A percentile compares a stretch with the other conserved stretches of the same genome.
These are phyloP conservation scores for Lepidostoma basale DNA, from an alignment of 1,140 invertebrate genomes.

Conservation along the genomic window DNA sequence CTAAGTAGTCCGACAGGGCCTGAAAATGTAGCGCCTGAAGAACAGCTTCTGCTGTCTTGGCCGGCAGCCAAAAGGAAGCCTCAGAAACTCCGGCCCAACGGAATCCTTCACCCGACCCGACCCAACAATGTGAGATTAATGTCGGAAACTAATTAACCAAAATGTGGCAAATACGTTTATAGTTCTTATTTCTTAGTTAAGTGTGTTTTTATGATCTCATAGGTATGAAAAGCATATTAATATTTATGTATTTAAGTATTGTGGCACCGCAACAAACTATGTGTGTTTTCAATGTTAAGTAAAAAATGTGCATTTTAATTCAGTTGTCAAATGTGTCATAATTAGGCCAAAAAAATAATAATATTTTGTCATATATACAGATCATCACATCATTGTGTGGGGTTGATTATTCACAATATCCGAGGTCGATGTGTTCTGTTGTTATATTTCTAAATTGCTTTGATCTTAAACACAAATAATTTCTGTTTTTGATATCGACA, in stretches of 20 bases:
- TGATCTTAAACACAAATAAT: no score
- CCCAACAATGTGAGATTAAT: conserved; percentile 31
- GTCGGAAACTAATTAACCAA: conserved; percentile 29
- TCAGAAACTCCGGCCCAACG: conserved; percentile 34
- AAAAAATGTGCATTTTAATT: no score
- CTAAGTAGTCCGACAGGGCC: conserved; percentile 45
- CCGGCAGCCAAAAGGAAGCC: conserved; percentile 48
- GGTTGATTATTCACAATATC: no score
- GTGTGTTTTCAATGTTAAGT: no score
- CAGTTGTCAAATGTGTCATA: no score
- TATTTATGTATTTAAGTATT: background rate
- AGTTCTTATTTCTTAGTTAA: background rate
- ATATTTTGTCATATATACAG: no score
- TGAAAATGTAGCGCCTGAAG: conserved; percentile 52
- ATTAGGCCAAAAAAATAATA: no score
- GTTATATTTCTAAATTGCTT: no score
- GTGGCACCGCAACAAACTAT: no score
- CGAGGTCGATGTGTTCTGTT: no score
- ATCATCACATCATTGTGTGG: no score
- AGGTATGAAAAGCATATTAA: background rate
- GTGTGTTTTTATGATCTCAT: conserved; percentile 3
- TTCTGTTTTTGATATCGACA: no score
- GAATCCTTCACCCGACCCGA: conserved; percentile 32
- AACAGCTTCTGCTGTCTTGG: conserved; percentile 62
- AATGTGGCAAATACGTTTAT: conserved; percentile 12